phyloP scores from a whole-genome alignment of 2,797 vertebrate genomes.

The Rhincodon typus region DNA sequence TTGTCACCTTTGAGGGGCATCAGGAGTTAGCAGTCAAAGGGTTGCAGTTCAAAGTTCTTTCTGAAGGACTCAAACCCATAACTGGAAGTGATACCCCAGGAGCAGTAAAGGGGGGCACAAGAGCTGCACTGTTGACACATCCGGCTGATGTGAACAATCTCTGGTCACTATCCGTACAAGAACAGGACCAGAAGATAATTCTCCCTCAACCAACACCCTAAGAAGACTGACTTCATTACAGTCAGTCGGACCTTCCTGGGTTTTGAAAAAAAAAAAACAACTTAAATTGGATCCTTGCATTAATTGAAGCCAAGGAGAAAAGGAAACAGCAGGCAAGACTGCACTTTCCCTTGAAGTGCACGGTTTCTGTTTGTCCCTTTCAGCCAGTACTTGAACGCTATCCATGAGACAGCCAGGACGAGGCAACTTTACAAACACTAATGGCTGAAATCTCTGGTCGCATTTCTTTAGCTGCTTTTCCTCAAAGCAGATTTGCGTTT shows the following conservation, averaged over 20 bases:
- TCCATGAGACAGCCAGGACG: neutral
- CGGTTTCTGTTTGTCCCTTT: neutral
- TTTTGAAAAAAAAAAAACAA: neutral
- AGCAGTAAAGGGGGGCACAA: neutral
- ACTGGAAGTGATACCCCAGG: neutral
- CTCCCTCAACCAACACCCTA: neutral
- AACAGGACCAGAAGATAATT: neutral
- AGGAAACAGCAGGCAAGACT: neutral
- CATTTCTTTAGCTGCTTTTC: neutral
- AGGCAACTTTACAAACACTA: neutral
- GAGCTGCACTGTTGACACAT: neutral
- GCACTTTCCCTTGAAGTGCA: too few relatives aligned
- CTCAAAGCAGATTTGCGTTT: slow-evolving; percentile 26
- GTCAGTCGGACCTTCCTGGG: neutral
- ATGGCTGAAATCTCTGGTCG: neutral
- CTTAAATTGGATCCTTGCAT: neutral
- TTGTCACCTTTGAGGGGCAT: neutral
- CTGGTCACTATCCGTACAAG: neutral
- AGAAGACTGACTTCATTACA: neutral
- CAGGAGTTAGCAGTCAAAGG: too few relatives aligned
- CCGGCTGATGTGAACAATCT: neutral
- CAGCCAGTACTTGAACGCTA: neutral
- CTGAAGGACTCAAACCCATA: neutral
- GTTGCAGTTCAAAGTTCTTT: neutral
- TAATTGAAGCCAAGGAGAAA: too few relatives aligned